Evolutionary conservation across 1,140 invertebrate species (phyloP), one percentile per base, ranked within the genome.

Genomic region (Musca domestica): DNA sequence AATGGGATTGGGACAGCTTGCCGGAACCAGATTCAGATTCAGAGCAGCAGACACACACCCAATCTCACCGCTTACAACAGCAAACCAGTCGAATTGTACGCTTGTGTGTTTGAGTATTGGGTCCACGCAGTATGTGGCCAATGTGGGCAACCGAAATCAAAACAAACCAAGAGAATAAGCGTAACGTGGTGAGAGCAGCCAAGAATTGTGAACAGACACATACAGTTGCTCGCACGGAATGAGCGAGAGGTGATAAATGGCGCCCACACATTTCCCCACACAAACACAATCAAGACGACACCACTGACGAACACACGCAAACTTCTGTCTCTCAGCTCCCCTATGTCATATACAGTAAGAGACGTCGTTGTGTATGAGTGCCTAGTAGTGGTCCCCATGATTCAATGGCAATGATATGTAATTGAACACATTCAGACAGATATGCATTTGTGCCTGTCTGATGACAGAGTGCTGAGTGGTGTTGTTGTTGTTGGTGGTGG

Each of bases 1-100:
- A 48, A 20, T 66, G 68, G 68, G 68, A 69, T 69, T 69, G 64
- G 64, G 68, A 69, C 48, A 27, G 14, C 63, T 47, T 25, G 22
- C 41, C 41, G 22, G 46, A 64, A 63, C 25, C 58, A 41, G 23
- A 23, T 22, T n/a, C 54, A 34, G 30, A 10, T 1, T 30, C 15
- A 23, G 15, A 23, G 20, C 23, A 25, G 54, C 22, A 58, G 17
- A 41, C 20, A 49, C 46, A 47, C 63, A 48, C 63, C 30, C 41
- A 19, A 51, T 19, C 49, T 19, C 17, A 51, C 5, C 49, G 49
- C 49, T 51, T 41, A 41, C 34, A 7, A 10, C 12, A 10, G 3
- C 15, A 61, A 19, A 61, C 56, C 56, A 17, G 19, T 2, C 34
- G 17, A 34, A 23, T 12, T 10, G 17, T 20, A 30, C n/a, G 34